phyloP scores from a whole-genome alignment of 2,797 vertebrate genomes.

The Apogon talboti region DNA sequence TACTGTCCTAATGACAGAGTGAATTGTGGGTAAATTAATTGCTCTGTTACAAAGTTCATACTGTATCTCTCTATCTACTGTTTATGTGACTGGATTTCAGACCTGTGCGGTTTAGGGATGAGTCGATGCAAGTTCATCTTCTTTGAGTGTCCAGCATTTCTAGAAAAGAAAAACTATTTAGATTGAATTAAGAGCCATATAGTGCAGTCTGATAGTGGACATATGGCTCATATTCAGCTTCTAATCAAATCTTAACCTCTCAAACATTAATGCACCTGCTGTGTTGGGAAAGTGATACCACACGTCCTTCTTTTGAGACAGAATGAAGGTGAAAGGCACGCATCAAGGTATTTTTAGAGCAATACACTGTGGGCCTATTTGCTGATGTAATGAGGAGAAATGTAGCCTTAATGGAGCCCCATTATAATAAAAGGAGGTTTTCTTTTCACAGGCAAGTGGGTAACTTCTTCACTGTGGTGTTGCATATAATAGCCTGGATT shows the following conservation, averaged over 20 bases:
- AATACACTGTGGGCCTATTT: constrained; percentile 62
- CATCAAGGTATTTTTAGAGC: constrained; percentile 61
- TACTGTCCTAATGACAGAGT: too few species aligned
- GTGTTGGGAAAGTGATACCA: constrained; percentile 11
- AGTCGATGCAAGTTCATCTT: constrained; percentile 88
- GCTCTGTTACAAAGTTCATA: too few species aligned
- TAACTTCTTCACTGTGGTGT: constrained; percentile 9
- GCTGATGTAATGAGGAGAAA: constrained; percentile 74
- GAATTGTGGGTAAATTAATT: too few species aligned
- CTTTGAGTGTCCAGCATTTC: constrained; percentile 90
- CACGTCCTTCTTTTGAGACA: constrained; percentile 30
- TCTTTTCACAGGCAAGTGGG: constrained; percentile 30
- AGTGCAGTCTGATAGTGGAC: constrained; percentile 27
- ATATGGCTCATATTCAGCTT: constrained; percentile 3
- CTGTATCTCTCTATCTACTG: background rate
- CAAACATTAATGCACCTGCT: constrained; percentile 20
- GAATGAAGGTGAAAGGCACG: constrained; percentile 56
- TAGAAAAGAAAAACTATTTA: constrained; percentile 76
- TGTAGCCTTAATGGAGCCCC: constrained; percentile 58
- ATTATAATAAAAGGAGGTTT: constrained; percentile 44
- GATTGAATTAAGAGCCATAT: constrained; percentile 53
- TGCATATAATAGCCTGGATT: constrained; percentile 10
- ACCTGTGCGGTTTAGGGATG: constrained; percentile 92
- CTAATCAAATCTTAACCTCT: constrained; percentile 24
- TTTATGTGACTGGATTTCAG: constrained; percentile 77